phyloP scores from a whole-genome alignment of 2,113 vertebrate genomes.

The Halcyon senegalensis region DNA sequence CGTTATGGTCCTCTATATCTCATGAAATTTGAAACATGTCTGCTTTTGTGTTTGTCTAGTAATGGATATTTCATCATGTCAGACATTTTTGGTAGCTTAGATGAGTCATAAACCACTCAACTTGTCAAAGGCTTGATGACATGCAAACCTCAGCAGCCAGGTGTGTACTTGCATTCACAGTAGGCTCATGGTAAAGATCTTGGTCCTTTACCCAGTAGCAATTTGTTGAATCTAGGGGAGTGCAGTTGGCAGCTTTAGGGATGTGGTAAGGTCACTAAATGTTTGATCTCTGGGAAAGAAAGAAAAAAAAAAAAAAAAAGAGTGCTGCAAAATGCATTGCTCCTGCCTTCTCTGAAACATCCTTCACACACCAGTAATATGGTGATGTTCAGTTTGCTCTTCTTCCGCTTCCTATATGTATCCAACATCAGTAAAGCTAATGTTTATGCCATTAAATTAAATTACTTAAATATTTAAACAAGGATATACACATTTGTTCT shows the following conservation, averaged over 20 bases:
- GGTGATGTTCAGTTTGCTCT: neutral
- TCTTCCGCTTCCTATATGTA: neutral
- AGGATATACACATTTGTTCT: neutral
- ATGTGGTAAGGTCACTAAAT: neutral
- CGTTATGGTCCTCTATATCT: fast-evolving
- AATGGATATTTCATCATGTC: neutral
- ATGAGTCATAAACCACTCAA: neutral
- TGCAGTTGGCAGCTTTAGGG: neutral
- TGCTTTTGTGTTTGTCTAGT: neutral
- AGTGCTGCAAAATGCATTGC: neutral
- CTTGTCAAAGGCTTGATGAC: neutral
- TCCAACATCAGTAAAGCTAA: neutral
- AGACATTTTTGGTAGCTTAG: neutral
- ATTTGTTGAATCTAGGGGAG: neutral
- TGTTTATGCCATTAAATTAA: neutral
- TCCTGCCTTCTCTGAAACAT: neutral
- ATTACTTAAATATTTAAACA: slow-evolving; percentile 33
- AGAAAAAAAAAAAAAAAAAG: too few species aligned
- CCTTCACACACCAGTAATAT: neutral
- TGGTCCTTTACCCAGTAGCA: neutral
- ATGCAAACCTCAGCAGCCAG: neutral
- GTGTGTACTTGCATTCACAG: neutral
- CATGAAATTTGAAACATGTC: neutral
- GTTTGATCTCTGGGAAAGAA: neutral
- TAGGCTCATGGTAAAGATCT: neutral